These are phyloP conservation scores for Amia ocellicauda DNA, from an alignment of 2,113 vertebrate species.

Conservation along the genomic window DNA sequence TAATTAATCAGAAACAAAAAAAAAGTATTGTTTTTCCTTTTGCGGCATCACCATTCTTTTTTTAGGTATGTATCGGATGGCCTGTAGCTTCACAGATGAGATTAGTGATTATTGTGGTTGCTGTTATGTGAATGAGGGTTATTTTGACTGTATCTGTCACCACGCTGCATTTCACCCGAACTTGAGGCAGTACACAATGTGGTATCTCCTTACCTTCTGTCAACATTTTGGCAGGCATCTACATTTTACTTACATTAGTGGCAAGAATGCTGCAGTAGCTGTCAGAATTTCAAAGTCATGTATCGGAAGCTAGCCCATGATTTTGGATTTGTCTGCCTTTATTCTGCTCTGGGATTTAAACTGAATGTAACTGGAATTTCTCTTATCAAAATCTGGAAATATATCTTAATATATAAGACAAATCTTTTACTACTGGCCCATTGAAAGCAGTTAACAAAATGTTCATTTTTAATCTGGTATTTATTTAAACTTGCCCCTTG, in stretches of 20 bases:
- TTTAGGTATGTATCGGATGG: neutral
- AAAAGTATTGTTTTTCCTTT: too few relatives aligned
- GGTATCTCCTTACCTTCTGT: slow-evolving; percentile 19
- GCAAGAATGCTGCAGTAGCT: neutral
- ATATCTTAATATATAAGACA: too few relatives aligned
- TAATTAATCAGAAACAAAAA: too few relatives aligned
- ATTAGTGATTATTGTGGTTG: slow-evolving; percentile 25
- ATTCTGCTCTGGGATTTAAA: neutral
- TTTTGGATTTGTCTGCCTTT: neutral
- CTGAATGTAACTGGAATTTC: slow-evolving; percentile 2
- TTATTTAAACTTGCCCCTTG: too few relatives aligned
- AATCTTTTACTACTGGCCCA: too few relatives aligned
- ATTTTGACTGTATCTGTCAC: slow-evolving; percentile 29
- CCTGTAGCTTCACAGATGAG: neutral
- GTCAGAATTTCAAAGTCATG: neutral
- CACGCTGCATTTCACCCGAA: neutral
- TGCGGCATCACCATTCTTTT: too few relatives aligned
- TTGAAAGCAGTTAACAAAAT: too few relatives aligned
- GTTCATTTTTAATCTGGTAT: too few relatives aligned
- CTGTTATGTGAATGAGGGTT: slow-evolving; percentile 13
- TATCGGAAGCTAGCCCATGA: neutral
- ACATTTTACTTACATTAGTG: neutral
- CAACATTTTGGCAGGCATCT: neutral
- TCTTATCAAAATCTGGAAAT: slow-evolving; percentile 9
- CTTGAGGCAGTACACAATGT: slow-evolving; percentile 2